Base-by-base conservation (phyloP, 2,113 vertebrate species). In the Synodontis membranacea region DNA sequence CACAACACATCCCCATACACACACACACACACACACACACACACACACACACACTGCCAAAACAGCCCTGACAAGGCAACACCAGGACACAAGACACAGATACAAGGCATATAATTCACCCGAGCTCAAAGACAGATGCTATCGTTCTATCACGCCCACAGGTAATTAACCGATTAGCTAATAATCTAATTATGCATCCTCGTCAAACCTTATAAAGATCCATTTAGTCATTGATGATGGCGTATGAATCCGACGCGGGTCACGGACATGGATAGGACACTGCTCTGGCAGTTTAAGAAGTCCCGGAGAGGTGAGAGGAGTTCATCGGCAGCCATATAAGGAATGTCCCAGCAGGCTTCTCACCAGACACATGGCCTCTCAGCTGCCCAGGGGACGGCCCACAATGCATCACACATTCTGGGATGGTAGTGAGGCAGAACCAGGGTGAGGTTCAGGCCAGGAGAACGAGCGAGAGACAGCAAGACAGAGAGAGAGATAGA, bases 381-480 rank as follows among this genome's bases (percentile, higher is more conserved):
- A 31, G 70, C 80, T 37, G 84, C 89, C 89, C 88, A 87, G 48
- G 86, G 88, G 88, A 93, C 83, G 82, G 86, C 21, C 78, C 84
- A 44, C 88, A 80, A 87, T 75, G 81, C 76, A 82, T 83, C 85
- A 88, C 83, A 89, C 1, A 37, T 82, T 88, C 84, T 86, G 87
- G 86, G 84, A 91, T 91, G 92, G 89, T 83, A 88, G 87, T 34
- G 88, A 80, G 84, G 79, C 50, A 89, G 88, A 91, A 89, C 25
- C 86, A 89, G 81, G 89, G 85, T 84, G 66, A 58, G 82, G 80
- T 81, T 89, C 37, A 80, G 37, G 70, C 82, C 84, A 89, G 87
- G 86, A 64, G 12, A 3, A 83, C 82, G n/a, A 87, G 87, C 88
- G 83, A 91, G 91, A 75, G 56, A 39, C 81, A 58, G 28, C 44